A percentile compares a stretch with the other conserved stretches of the same genome.
These are phyloP conservation scores for Caenorhabditis sinica DNA, from an alignment of 2,888 invertebrate genomes.

Conservation along the genomic window DNA sequence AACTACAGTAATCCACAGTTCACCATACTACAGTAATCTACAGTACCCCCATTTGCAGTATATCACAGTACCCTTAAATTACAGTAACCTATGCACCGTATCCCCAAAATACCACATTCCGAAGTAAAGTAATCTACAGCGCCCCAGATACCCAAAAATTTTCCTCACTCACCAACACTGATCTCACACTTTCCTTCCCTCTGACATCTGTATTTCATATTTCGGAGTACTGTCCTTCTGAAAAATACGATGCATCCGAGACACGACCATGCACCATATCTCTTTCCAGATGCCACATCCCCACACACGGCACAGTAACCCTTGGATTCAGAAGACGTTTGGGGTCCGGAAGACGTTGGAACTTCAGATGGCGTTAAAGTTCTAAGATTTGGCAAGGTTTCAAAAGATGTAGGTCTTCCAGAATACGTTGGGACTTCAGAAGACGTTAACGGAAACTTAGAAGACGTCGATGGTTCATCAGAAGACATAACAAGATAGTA, in stretches of 20 bases:
- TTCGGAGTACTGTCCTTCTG: not conserved
- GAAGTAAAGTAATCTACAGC: too few relatives aligned
- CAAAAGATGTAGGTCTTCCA: too few relatives aligned
- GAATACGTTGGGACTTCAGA: too few relatives aligned
- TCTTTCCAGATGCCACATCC: not conserved
- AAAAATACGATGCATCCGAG: conserved; percentile 31
- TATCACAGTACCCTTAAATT: too few relatives aligned
- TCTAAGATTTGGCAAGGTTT: too few relatives aligned
- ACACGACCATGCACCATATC: conserved; percentile 16
- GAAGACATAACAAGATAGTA: conserved; percentile 2
- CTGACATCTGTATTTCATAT: conserved; percentile 23
- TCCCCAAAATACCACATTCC: too few relatives aligned
- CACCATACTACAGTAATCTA: too few relatives aligned
- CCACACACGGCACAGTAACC: conserved; percentile 2
- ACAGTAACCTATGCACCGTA: too few relatives aligned
- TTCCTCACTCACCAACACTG: conserved; percentile 13
- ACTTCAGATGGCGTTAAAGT: too few relatives aligned
- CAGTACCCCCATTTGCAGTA: too few relatives aligned
- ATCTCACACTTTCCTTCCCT: conserved; percentile 4
- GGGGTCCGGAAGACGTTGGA: not conserved
- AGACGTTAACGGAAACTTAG: not conserved
- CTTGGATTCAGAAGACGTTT: conserved; percentile 1
- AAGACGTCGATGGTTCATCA: not conserved
- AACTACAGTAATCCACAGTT: not conserved
- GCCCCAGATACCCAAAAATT: not conserved